phyloP scores from a whole-genome alignment of 2,888 invertebrate genomes.

The Cheilosia impressa region DNA sequence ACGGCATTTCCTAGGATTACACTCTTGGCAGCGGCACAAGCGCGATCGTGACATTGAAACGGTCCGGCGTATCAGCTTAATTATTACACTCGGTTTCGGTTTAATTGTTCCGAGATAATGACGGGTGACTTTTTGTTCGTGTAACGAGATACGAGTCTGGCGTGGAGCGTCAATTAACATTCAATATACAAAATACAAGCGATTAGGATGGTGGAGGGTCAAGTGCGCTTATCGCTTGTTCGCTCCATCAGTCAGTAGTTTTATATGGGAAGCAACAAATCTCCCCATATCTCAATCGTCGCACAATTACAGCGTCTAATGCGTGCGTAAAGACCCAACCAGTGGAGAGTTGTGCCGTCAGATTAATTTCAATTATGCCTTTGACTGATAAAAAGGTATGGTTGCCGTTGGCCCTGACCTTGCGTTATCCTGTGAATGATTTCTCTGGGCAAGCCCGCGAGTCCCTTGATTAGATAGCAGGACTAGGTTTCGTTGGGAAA shows the following conservation, averaged over 20 bases:
- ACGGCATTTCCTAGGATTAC: conserved; percentile 43
- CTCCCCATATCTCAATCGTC: conserved; percentile 63
- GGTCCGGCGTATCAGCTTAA: conserved; percentile 36
- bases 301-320: conserved; percentile 66
- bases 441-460: conserved; percentile 18
- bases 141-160: conserved; percentile 19
- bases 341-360: conserved; percentile 59
- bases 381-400: conserved; percentile 45
- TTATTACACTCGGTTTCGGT: conserved; percentile 28
- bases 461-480: conserved; percentile 48
- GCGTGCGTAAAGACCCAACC: conserved; percentile 64
- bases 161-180: conserved; percentile 73
- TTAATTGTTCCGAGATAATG: conserved; percentile 64
- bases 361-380: conserved; percentile 70
- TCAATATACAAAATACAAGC: conserved; percentile 76
- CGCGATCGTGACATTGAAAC: conserved; percentile 54
- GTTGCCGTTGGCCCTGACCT: conserved; percentile 57
- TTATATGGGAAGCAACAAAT: conserved; percentile 48
- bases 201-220: conserved; percentile 72
- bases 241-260: conserved; percentile 29
- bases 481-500: not conserved
- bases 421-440: conserved; percentile 51
- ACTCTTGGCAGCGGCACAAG: not conserved
- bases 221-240: conserved; percentile 68
- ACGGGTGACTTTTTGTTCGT: not conserved